Base-by-base conservation (phyloP, 2,888 invertebrate species). In the Andrena bicolor region DNA sequence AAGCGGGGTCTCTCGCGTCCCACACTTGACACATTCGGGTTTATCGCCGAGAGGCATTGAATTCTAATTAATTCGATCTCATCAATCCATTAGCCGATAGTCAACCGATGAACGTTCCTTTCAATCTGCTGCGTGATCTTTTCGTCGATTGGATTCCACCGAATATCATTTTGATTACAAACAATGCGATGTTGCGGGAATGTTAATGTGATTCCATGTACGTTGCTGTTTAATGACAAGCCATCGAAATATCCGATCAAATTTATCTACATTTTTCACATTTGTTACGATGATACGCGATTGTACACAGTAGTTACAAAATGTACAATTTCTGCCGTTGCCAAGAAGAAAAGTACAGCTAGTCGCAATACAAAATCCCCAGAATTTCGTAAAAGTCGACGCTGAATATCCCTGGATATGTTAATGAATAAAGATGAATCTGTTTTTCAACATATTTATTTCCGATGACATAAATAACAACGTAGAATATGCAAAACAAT, bases 1-100 rank as follows among this genome's bases (percentile, higher is more conserved):
- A 79, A 97, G 94, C 13, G 96, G 94, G 0, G 97, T 96, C 89
- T 97, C 96, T 30, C 95, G 95, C 13, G 96, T 95, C 83, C 95
- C 96, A 92, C 97, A 97, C 92, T 96, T 96, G 66, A 95, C 94
- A 92, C 97, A 97, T 84, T 95, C 95, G 20, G 97, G 96, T 91
- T 95, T 95, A 72, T 93, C 93, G 82, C 95, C 95, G 64, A 95
- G 90, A 64, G 94, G 94, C 94, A 94, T 94, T 28, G 58, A 79
- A 77, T 51, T 61, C 51, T n/a, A 65, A 69, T 69, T 60, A 81
- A 63, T 72, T 66, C n/a, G 26, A 80, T 56, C 8, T 56, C 61
- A 66, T 81, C 69, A 74, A 69, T 72, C 49, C 23, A 72, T 49
- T 30, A 58, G 69, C 30, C 35, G 58, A 64, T 48, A 41, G 26